Base-by-base conservation (phyloP, 2,113 vertebrate species). In the Poeciliopsis occidentalis region DNA sequence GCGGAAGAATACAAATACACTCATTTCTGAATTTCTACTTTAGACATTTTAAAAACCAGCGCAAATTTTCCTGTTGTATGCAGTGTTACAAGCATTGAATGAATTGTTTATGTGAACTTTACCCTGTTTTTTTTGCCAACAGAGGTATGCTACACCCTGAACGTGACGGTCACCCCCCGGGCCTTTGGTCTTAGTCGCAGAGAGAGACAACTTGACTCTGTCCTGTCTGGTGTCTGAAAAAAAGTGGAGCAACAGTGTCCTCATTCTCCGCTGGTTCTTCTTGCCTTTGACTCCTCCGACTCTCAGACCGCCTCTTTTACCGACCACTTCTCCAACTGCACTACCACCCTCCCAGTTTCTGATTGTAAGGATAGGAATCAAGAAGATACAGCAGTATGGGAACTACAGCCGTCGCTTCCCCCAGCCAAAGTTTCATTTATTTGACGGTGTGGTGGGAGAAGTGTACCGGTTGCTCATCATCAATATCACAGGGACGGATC, bases 91-190 rank as follows among this genome's bases (percentile, higher is more conserved):
- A 37, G 34, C 34, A 3, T 24, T 24, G 32, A 54, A 17, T 19
- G 26, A 75, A 39, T 29, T 69, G n/a, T 69, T 22, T 60, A 60
- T 69, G 24, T 32, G 37, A 63, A 4, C 8, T 57, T 2, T 47
- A 57, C n/a, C n/a, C n/a, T n/a, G n/a, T 83, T 24, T 37, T 57
- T 88, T 92, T 79, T 71, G 8, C 87, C 87, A 67, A 51, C 94
- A 98, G 97, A 95, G 67, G 60, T 95, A 64, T 96, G 94, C 74
- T 89, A 94, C 15, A 95, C 96, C 71, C 92, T 99, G 87, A 99
- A 98, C n/a, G 97, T 99, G 81, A 98, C 96, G 0, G 95, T 99
- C 66, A 96, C 93, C 4, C 98, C 98, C 0, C n/a, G 95, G 96
- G 26, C 98, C 97, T 0, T 93, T 94, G 65, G 92, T 95, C 39